Evolutionary conservation across 2,888 invertebrate genomes (phyloP).

Genomic region (Pollenia angustigena): DNA sequence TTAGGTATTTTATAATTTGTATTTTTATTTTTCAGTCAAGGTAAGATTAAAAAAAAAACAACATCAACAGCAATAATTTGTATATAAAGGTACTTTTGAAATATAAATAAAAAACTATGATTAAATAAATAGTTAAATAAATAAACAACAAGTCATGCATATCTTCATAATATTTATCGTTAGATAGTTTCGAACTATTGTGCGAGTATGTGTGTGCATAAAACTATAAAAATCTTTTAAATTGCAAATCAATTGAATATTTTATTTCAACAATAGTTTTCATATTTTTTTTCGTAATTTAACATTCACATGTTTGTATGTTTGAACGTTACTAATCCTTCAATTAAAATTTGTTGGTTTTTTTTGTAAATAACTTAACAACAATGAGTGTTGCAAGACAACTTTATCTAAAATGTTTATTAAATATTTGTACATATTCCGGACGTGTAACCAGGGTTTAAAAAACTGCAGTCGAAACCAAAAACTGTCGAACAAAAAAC

Average conservation of each 20-base stretch:
- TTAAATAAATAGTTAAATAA: conserved; percentile 39
- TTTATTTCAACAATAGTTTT: conserved; percentile 17
- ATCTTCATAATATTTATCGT: conserved; percentile 16
- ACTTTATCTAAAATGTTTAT: neutral
- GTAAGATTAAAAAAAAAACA: conserved; percentile 45
- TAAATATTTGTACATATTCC: too few species aligned
- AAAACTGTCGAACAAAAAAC: too few species aligned
- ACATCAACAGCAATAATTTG: neutral
- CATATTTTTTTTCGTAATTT: neutral
- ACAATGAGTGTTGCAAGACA: neutral
- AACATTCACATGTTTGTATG: neutral
- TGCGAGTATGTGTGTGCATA: neutral
- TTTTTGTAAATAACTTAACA: too few species aligned
- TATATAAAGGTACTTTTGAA: conserved; percentile 18
- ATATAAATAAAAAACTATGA: conserved; percentile 12
- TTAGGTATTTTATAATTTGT: conserved; percentile 33
- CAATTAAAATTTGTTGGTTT: too few species aligned
- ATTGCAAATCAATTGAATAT: conserved; percentile 25
- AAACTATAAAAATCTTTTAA: conserved; percentile 4
- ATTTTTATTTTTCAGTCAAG: conserved; percentile 51
- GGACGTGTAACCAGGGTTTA: too few species aligned
- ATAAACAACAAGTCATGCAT: conserved; percentile 59
- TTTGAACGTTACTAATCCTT: too few species aligned
- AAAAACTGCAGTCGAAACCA: too few species aligned
- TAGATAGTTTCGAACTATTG: neutral